Evolutionary conservation across 2,113 vertebrate genomes (phyloP), one percentile per base, ranked within the genome.

Genomic region (Istiophorus platypterus): DNA sequence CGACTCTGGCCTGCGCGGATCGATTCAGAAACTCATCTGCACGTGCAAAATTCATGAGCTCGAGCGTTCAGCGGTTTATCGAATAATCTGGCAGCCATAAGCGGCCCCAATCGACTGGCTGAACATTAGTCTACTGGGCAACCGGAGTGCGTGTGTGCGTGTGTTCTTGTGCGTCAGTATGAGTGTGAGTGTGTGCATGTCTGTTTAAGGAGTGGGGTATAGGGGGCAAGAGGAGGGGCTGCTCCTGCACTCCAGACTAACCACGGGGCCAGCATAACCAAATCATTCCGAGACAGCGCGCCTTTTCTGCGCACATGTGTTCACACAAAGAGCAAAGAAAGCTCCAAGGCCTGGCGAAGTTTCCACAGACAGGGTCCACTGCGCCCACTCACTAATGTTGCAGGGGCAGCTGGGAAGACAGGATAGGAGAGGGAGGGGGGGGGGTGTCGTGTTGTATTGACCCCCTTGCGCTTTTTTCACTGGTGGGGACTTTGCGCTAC

Each of bases 271-370:
- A 27, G 76, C 66, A 26, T 90, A 90, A 91, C 85, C 84, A 76
- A 91, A 92, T 92, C 87, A 90, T 91, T 93, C 94, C 86, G 81
- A 91, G 84, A 93, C 89, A 94, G 82, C 89, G 92, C 90, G 85
- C 85, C 91, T 80, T 91, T 93, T 93, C 90, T 91, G 67, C 41
- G 59, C 82, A 66, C 87, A 83, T 83, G 86, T 76, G 85, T 68
- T 85, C 89, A 88, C 90, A 91, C 90, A 93, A 92, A 91, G 84
- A 87, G 73, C 77, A 62, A 47, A 76, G 72, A 89, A 72, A 80
- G 62, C 78, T 86, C 59, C 80, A 9, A 76, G 70, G 81, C 71
- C 78, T 75, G 80, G 72, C 49, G 66, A 87, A 78, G 75, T 84
- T 85, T 91, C 72, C 85, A 77, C 58, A 71, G 57, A 69, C 63